Base-by-base conservation (phyloP, 2,888 invertebrate genomes). In the Eurytoma adleriae region DNA sequence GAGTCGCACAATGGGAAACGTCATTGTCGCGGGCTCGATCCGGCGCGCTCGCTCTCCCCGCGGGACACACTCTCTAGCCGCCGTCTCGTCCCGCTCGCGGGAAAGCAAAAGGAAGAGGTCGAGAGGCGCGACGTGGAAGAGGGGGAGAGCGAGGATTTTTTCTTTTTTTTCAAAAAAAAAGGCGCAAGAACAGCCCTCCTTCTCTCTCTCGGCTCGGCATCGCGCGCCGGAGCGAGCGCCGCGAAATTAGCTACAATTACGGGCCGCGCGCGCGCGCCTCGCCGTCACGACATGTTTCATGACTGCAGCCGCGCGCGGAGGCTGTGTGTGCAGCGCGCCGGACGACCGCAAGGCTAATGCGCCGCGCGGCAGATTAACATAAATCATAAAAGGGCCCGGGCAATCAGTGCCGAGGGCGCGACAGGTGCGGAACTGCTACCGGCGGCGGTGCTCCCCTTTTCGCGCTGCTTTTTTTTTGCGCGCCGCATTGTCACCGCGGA, bases 181-280 rank as follows among this genome's bases (percentile, higher is more conserved):
- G 30, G 10, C 18, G 52, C 24, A 67, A 54, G 48, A 72, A 48
- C 16, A 16, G 16, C 40, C 54, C 48, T 30, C 50, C 56, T 20
- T 14, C 73, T 56, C 54, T 18, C 54, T 3, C 57, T 48, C 50
- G 40, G 48, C 57, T 66, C 52, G 18, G 78, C 70, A 77, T 75
- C 59, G 66, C 78, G 75, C 76, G 79, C 80, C n/a, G 48, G 57
- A 24, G 57, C 54, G 62, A 64, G 54, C 18, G 71, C 66, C 70
- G 69, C 79, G 30, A 79, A 79, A 79, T 75, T 79, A 75, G 71
- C 79, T 61, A 48, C 70, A 79, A 79, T 79, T 79, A 79, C 62
- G 62, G 57, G 18, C 40, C 40, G 64, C 62, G 20, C 59, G 18
- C 24, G 56, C 62, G 57, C 61, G 52, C 54, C 61, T 16, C 48